A percentile compares a stretch with the other conserved stretches of the same genome.
These are phyloP conservation scores for Abramis brama DNA, from an alignment of 2,113 vertebrate species.

Conservation along the genomic window DNA sequence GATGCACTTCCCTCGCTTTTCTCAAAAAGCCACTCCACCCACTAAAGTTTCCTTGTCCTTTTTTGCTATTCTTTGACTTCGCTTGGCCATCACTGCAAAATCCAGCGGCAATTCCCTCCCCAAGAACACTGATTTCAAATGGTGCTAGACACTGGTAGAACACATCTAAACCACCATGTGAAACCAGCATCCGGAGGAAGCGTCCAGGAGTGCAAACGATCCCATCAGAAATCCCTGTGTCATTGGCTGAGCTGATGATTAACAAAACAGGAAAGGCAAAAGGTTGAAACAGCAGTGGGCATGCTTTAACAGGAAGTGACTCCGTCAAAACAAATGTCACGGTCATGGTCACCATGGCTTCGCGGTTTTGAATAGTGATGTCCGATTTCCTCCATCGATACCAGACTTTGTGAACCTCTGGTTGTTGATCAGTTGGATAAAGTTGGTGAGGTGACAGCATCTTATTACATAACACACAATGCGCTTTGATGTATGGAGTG, in stretches of 20 bases:
- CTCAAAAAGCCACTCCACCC: slow-evolving; percentile 16
- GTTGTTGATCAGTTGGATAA: background rate
- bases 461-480: background rate
- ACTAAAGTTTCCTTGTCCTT: background rate
- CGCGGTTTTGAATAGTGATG: slow-evolving; percentile 15
- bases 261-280: slow-evolving; percentile 36
- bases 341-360: slow-evolving; percentile 54
- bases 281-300: slow-evolving; percentile 36
- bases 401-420: background rate
- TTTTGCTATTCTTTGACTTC: background rate
- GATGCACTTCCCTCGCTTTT: background rate
- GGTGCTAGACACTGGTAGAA: slow-evolving; percentile 81
- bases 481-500: background rate
- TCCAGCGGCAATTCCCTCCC: slow-evolving; percentile 67
- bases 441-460: background rate
- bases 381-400: background rate
- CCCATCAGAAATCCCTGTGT: background rate
- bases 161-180: slow-evolving; percentile 85
- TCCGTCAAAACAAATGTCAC: slow-evolving; percentile 47
- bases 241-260: slow-evolving; percentile 16
- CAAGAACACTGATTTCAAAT: slow-evolving; percentile 89
- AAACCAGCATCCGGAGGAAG: slow-evolving; percentile 84
- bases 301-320: slow-evolving; percentile 33
- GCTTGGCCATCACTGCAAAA: background rate
- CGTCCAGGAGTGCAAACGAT: background rate